Percentiles rank a stretch among this genome's conserved stretches.
phyloP scores from a whole-genome alignment of 2,888 invertebrate genomes.

The Ophioninae sp. region DNA sequence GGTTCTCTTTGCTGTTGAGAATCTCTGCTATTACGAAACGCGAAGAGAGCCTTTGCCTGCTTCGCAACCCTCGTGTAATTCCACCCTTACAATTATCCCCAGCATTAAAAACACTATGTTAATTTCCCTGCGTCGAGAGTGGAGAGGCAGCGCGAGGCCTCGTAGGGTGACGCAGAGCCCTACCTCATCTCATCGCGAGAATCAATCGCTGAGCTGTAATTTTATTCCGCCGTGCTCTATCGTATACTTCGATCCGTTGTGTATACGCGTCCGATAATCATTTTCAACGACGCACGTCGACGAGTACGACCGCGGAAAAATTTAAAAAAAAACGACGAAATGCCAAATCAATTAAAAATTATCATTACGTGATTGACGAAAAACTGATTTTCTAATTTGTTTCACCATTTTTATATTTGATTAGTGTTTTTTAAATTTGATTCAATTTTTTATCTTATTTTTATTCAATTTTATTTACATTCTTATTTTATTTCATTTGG shows the following conservation, averaged over 20 bases:
- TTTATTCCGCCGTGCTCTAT: constrained; percentile 68
- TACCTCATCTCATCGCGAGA: constrained; percentile 73
- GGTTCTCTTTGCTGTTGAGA: constrained; percentile 56
- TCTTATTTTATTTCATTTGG: too few species aligned
- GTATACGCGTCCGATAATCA: constrained; percentile 44
- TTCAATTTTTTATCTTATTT: too few species aligned
- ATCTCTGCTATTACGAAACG: constrained; percentile 64
- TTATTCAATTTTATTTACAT: too few species aligned
- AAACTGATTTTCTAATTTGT: too few species aligned
- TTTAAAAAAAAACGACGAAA: not conserved
- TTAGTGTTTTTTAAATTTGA: too few species aligned
- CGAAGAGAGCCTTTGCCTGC: constrained; percentile 71
- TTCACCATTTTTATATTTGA: too few species aligned
- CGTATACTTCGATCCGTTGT: constrained; percentile 30
- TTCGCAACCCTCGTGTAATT: constrained; percentile 78
- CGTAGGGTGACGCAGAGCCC: constrained; percentile 59
- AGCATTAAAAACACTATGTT: constrained; percentile 80
- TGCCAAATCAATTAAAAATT: not conserved
- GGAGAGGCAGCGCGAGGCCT: constrained; percentile 27
- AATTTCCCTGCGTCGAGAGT: constrained; percentile 75
- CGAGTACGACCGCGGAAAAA: not conserved
- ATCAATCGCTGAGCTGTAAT: constrained; percentile 79
- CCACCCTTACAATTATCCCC: constrained; percentile 81
- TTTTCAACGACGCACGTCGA: constrained; percentile 56
- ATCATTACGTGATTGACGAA: too few species aligned